Conservation (phyloP, 2,888 invertebrate species). For the Trachelus tabidus region DNA sequence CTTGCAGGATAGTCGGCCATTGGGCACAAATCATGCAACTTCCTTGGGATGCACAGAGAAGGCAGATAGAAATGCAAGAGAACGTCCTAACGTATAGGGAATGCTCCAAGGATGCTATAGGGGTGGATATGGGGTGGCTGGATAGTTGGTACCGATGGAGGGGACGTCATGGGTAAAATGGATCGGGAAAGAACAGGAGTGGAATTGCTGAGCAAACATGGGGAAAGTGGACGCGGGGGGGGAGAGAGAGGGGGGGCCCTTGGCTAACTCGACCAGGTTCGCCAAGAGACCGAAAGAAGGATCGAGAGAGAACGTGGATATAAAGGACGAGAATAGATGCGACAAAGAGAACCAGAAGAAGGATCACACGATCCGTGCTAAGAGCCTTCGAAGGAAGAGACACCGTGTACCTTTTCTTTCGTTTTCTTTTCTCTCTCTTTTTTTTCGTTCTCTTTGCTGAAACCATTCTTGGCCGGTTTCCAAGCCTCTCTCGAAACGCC, state of each 20-base stretch:
- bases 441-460: background rate
- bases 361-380: background rate
- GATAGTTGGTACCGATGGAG: background rate
- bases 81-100: background rate
- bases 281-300: background rate
- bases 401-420: background rate
- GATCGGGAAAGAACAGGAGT: background rate
- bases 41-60: slow-evolving; percentile 4
- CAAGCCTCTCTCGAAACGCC: background rate
- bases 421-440: background rate
- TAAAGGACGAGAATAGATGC: background rate
- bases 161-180: background rate
- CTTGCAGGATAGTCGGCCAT: slow-evolving; percentile 6
- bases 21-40: slow-evolving; percentile 18
- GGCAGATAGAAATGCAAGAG: background rate
- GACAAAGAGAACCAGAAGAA: background rate
- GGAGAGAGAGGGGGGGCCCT: background rate
- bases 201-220: background rate
- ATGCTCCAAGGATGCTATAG: background rate
- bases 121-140: background rate
- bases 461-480: background rate
- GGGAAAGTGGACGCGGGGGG: background rate
- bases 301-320: background rate
- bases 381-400: background rate
- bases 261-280: background rate